A percentile compares a stretch with the other conserved stretches of the same genome.
phyloP scores from a whole-genome alignment of 2,797 vertebrate species.

The Oceanodroma leucorhoa region DNA sequence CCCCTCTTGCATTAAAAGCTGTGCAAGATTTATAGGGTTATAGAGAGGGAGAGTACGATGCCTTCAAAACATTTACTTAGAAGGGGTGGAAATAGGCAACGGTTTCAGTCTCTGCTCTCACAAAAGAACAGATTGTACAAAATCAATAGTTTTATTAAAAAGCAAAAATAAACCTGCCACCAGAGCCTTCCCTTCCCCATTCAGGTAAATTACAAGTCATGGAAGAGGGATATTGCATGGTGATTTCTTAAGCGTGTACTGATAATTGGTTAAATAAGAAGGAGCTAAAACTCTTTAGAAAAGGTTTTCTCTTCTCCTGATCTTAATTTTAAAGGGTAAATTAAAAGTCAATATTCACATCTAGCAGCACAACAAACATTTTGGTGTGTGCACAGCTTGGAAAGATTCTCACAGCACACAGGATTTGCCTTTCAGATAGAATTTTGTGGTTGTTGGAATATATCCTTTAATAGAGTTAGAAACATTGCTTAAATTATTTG shows the following conservation, averaged over 20 bases:
- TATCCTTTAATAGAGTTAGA: slow-evolving; percentile 49
- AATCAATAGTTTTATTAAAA: not conserved
- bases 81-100: not conserved
- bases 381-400: not conserved
- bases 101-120: not conserved
- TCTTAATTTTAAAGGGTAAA: slow-evolving; percentile 31
- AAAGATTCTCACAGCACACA: not conserved
- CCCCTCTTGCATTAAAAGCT: not conserved
- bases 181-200: not conserved
- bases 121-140: not conserved
- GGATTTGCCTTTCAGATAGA: slow-evolving; percentile 41
- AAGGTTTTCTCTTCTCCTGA: not conserved
- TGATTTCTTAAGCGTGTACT: not conserved
- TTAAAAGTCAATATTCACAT: slow-evolving; percentile 43
- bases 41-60: not conserved
- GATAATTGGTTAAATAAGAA: slow-evolving; percentile 33
- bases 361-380: slow-evolving; percentile 9
- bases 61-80: not conserved
- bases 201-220: not conserved
- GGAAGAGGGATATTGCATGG: not conserved
- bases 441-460: slow-evolving; percentile 13
- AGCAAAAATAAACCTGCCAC: not conserved
- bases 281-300: not conserved
- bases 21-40: not conserved
- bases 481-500: slow-evolving; percentile 50